These are phyloP conservation scores for Caenorhabditis doughertyi DNA, from an alignment of 2,888 invertebrate species.

Conservation along the genomic window DNA sequence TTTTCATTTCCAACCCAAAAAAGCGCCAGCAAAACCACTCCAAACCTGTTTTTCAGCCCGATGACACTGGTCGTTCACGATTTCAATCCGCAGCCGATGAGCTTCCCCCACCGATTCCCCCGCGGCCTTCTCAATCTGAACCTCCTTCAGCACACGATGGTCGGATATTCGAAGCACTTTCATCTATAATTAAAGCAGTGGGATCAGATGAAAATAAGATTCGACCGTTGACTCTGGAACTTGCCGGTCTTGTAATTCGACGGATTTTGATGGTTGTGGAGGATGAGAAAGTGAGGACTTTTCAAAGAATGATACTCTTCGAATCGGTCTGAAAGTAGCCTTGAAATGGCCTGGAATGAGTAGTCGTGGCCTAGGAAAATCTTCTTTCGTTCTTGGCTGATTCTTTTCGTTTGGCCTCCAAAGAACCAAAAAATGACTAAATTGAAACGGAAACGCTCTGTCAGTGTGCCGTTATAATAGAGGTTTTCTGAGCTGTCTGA, in stretches of 20 bases:
- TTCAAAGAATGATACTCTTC: too few relatives aligned
- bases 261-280: constrained; percentile 86
- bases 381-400: too few relatives aligned
- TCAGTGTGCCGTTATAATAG: too few relatives aligned
- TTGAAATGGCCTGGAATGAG: too few relatives aligned
- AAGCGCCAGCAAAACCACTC: too few relatives aligned
- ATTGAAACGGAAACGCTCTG: too few relatives aligned
- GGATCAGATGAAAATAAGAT: constrained; percentile 88
- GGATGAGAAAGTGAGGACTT: constrained; percentile 79
- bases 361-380: too few relatives aligned
- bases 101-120: constrained; percentile 27
- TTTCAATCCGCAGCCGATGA: constrained; percentile 62
- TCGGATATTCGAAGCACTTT: constrained; percentile 69
- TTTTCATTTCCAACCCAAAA: not conserved
- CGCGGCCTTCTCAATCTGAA: not conserved
- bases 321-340: too few relatives aligned
- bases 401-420: too few relatives aligned
- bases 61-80: constrained; percentile 33
- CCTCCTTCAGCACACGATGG: constrained; percentile 47
- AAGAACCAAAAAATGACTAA: too few relatives aligned
- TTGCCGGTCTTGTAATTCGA: constrained; percentile 90
- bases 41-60: constrained; percentile 1
- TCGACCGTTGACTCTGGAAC: constrained; percentile 93
- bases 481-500: too few relatives aligned
- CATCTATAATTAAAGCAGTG: constrained; percentile 63